Conservation (phyloP, 1,140 invertebrate genomes). For the Drosophila oshimai region DNA sequence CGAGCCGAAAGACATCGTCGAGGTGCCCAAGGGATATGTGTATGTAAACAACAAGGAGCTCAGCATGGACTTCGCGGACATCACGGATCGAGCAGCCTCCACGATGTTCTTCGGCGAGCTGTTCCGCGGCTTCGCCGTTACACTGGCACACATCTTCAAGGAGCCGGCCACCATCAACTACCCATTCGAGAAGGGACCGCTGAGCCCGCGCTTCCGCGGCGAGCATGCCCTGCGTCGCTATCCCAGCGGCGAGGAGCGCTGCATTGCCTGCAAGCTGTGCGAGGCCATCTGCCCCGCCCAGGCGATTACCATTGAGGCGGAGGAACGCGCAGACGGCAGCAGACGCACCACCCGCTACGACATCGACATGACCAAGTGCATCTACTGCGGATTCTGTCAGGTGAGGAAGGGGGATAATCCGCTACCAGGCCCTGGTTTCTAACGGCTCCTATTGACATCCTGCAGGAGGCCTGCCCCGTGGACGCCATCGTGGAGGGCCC, state of each 20-base stretch:
- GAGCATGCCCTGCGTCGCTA: slow-evolving; percentile 98
- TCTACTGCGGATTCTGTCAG: slow-evolving; percentile 99
- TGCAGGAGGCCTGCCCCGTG: slow-evolving; percentile 97
- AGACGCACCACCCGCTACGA: slow-evolving; percentile 98
- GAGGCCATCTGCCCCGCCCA: slow-evolving; percentile 99
- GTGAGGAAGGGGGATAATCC: slow-evolving; percentile 80
- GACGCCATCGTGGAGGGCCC: slow-evolving; percentile 99
- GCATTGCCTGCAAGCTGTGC: slow-evolving; percentile 99
- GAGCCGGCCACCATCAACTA: slow-evolving; percentile 99
- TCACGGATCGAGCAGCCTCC: slow-evolving; percentile 88
- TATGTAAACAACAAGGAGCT: slow-evolving; percentile 86
- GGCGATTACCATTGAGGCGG: slow-evolving; percentile 99
- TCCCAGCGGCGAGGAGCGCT: slow-evolving; percentile 98
- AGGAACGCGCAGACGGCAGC: slow-evolving; percentile 97
- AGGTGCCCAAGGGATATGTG: slow-evolving; percentile 84
- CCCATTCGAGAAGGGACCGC: slow-evolving; percentile 98
- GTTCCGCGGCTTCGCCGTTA: slow-evolving; percentile 89
- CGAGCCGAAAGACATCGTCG: slow-evolving; percentile 69
- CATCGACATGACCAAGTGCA: slow-evolving; percentile 99
- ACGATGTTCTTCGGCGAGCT: slow-evolving; percentile 91
- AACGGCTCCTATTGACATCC: background rate
- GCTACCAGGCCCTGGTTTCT: too few relatives aligned
- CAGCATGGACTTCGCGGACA: slow-evolving; percentile 86
- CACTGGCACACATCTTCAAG: slow-evolving; percentile 93
- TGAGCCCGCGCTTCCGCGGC: slow-evolving; percentile 97